Base-by-base conservation (phyloP, 2,797 vertebrate species). In the Phataginus tetradactyla region DNA sequence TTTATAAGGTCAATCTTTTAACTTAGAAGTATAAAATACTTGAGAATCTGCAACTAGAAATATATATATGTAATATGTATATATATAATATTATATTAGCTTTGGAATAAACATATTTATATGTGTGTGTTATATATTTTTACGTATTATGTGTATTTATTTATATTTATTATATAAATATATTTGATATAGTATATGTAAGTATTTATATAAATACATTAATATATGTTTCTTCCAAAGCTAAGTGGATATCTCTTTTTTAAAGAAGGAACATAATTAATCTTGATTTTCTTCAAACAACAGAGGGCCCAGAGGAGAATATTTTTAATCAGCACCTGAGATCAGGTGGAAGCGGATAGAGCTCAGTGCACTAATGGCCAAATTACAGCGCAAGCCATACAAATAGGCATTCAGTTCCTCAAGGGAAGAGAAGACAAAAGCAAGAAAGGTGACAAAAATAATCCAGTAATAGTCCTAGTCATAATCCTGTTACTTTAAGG, bases 361-460 rank as follows among this genome's bases (percentile, higher is more conserved):
- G 49, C 80, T 92, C 61, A 64, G 18, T 18, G 68, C 55, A 34
- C 61, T 96, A 72, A 88, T 91, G 89, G 72, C 85, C 89, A 91
- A 95, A 97, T 97, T 94, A 93, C 25, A 91, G 81, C 14, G 63
- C 49, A 92, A 57, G 57, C 78, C n/a, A 45, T 83, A 45, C 66
- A 91, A 61, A 80, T 10, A 85, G 39, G 45, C n/a, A 34, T 75
- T 96, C 64, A 71, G 14, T 77, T 91, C 51, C 64, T 95, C 92
- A 57, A 91, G 95, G 92, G 86, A 92, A 25, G 90, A 93, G 78
- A 93, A 93, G 63, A 94, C 63, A 91, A 95, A 95, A 68, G 69
- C 93, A 77, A 91, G 78, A 63, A 81, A 68, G 77, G 49, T 88
- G 66, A 61, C 59, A 0, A n/a, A 93, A 61, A 77, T 86, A 74